phyloP scores from a whole-genome alignment of 2,797 vertebrate genomes.

The Centropyge bicolor region DNA sequence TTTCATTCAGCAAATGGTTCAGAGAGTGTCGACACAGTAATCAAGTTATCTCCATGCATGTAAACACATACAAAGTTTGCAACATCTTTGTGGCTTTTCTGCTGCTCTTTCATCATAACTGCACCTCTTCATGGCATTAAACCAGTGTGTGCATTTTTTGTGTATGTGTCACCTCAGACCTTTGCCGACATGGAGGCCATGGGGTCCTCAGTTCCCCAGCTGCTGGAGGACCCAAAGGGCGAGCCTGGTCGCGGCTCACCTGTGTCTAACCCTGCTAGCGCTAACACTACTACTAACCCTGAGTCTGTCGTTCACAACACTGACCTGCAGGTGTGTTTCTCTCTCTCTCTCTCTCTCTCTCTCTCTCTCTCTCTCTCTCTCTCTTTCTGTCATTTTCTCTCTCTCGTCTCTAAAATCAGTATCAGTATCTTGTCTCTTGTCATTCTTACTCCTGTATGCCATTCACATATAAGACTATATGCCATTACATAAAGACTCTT shows the following conservation, averaged over 20 bases:
- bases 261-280: constrained; percentile 79
- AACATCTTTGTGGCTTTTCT: constrained; percentile 17
- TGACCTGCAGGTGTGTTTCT: constrained; percentile 82
- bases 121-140: constrained; percentile 29
- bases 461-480: background rate
- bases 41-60: background rate
- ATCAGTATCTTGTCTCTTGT: constrained; percentile 17
- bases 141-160: constrained; percentile 61
- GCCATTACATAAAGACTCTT: background rate
- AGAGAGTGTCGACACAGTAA: background rate
- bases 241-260: constrained; percentile 71
- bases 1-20: constrained; percentile 12
- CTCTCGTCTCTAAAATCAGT: background rate
- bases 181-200: constrained; percentile 72
- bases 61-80: background rate
- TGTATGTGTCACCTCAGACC: constrained; percentile 80
- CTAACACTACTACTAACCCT: constrained; percentile 83
- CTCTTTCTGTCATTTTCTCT: background rate
- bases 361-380: background rate
- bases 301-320: constrained; percentile 79
- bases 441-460: constrained; percentile 8
- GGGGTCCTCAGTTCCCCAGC: constrained; percentile 73
- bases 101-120: constrained; percentile 18
- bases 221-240: constrained; percentile 69
- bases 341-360: constrained; percentile 17